Conservation (phyloP, 2,113 vertebrate genomes). For the Oophaga pumilio region DNA sequence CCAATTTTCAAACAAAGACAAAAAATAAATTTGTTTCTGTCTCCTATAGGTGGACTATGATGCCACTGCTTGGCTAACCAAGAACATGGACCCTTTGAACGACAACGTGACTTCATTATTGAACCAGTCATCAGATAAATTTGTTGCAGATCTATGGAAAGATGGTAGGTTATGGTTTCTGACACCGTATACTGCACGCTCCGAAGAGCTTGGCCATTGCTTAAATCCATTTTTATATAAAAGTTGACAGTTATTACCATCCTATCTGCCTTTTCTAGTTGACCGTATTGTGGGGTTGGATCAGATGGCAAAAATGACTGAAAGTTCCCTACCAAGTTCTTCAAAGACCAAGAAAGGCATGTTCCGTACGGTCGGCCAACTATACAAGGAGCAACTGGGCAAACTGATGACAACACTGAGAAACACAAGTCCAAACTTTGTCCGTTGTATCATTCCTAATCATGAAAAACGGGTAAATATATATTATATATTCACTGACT, state of each 20-base stretch:
- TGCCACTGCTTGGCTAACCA: constrained; percentile 87
- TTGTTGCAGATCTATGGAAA: constrained; percentile 94
- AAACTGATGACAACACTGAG: constrained; percentile 96
- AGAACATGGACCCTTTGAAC: constrained; percentile 97
- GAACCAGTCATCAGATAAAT: constrained; percentile 88
- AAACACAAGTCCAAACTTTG: constrained; percentile 96
- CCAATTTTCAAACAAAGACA: neutral
- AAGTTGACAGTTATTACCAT: neutral
- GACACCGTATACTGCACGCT: too few relatives aligned
- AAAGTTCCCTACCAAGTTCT: constrained; percentile 82
- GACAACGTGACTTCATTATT: constrained; percentile 91
- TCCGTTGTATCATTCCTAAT: constrained; percentile 98
- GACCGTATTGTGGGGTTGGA: constrained; percentile 95
- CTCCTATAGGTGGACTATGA: constrained; percentile 87
- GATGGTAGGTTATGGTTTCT: constrained; percentile 77
- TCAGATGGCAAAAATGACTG: constrained; percentile 93
- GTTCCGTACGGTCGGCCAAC: constrained; percentile 96
- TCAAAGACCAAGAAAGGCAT: constrained; percentile 98
- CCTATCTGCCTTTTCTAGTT: constrained; percentile 67
- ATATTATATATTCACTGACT: neutral
- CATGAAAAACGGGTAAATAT: constrained; percentile 88
- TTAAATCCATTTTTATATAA: neutral
- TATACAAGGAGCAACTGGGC: constrained; percentile 93
- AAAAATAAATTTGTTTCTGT: too few relatives aligned
- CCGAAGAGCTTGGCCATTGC: neutral